These are phyloP conservation scores for Menura novaehollandiae DNA, from an alignment of 2,113 vertebrate species.

Conservation along the genomic window DNA sequence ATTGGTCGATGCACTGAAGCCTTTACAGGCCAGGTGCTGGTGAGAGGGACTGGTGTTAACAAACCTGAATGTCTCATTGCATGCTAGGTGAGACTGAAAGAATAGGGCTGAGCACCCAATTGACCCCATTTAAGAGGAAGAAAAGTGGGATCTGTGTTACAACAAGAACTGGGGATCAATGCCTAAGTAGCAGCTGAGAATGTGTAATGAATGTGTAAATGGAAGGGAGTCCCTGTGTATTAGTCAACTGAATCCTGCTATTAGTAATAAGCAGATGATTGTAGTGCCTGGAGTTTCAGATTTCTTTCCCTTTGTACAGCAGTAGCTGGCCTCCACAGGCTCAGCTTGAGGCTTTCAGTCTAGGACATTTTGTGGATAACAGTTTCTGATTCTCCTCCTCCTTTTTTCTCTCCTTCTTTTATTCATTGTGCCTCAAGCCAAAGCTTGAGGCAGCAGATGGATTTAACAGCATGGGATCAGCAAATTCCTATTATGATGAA, in stretches of 20 bases:
- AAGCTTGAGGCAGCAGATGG: conserved; percentile 41
- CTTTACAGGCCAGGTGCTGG: background rate
- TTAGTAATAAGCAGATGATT: background rate
- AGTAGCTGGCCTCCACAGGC: background rate
- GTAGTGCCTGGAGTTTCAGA: background rate
- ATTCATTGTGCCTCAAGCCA: background rate
- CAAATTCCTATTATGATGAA: conserved; percentile 46
- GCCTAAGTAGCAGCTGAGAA: background rate
- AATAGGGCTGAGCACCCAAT: background rate
- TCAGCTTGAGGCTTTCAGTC: background rate
- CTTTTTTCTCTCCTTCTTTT: background rate
- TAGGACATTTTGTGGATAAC: background rate
- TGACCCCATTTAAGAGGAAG: background rate
- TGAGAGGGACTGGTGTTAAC: background rate
- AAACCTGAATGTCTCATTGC: background rate
- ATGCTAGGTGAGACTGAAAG: background rate
- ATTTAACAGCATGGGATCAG: conserved; percentile 48
- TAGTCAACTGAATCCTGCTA: background rate
- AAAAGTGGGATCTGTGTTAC: background rate
- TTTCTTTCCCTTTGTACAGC: background rate
- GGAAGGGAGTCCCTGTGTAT: background rate
- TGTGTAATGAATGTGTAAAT: background rate
- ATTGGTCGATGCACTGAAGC: background rate
- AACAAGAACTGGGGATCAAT: background rate
- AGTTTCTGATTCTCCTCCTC: background rate